phyloP scores from a whole-genome alignment of 2,888 invertebrate genomes.

The Silvanus unidentatus region DNA sequence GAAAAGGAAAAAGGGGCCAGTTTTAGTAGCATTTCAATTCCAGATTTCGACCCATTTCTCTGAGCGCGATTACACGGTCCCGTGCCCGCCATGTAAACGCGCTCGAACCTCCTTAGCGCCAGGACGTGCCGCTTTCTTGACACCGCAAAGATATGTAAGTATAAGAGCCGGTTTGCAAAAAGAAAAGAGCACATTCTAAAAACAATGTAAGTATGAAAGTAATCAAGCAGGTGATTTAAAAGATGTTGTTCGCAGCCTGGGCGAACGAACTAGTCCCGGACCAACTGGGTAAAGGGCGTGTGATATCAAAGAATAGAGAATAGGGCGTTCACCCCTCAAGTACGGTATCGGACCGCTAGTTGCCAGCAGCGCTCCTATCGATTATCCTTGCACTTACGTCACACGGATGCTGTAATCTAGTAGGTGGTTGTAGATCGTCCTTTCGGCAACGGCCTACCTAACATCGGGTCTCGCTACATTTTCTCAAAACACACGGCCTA shows the following conservation, averaged over 20 bases:
- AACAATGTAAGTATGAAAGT: no score
- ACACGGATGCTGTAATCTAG: conserved; percentile 44
- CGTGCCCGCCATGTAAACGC: no score
- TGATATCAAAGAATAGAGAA: conserved; percentile 17
- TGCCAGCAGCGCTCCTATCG: conserved; percentile 44
- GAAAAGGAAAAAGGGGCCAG: background rate
- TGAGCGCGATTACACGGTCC: no score
- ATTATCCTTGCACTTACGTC: conserved; percentile 45
- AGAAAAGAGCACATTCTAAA: no score
- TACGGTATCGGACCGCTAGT: conserved; percentile 34
- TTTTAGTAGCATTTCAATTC: conserved; percentile 19
- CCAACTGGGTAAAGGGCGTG: conserved; percentile 20
- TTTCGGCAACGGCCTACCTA: conserved; percentile 27
- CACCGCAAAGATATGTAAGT: no score
- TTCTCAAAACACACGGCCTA: conserved; percentile 20
- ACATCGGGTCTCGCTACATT: conserved; percentile 22
- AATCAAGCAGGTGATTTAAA: no score
- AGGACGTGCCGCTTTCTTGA: no score
- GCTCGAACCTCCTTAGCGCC: no score
- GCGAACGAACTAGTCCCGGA: background rate
- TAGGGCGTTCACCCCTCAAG: conserved; percentile 45
- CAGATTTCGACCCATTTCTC: conserved; percentile 13
- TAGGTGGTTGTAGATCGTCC: conserved; percentile 29
- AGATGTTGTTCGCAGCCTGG: background rate
- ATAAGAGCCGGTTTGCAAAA: no score